Evolutionary conservation across 2,797 vertebrate genomes (phyloP), one percentile per base, ranked within the genome.

Genomic region (Alca torda): DNA sequence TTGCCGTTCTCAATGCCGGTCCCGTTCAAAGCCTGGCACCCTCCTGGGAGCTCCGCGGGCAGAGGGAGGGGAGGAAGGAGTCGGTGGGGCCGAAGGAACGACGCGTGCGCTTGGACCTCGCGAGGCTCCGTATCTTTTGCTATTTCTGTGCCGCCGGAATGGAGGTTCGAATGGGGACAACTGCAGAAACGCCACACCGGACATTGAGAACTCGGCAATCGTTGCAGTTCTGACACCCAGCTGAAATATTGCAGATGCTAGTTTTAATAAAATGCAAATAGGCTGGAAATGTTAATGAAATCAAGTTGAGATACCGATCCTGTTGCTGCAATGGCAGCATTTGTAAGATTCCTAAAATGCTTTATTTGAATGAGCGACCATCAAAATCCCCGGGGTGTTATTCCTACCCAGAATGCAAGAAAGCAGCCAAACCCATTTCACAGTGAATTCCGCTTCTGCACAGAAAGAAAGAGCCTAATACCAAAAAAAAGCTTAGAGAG

Each of bases 101-200:
- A 9, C 1, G 5, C 33, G 4, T 13, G 10, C 13, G 2, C 59
- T 50, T 41, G 6, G 31, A 7, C 13, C 9, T 6, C 39, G 50
- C 37, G 45, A 75, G 35, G 18, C 50, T 45, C 56, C 50, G 16
- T 24, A 24, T 26, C 41, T 24, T 65, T 50, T 21, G 31, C 7
- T 23, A 23, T 46, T n/a, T 46, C 35, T 26, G 0, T 23, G n/a
- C 46, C 26, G 1, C 39, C 37, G n/a, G 25, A 64, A 18, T 4
- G 7, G n/a, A 46, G n/a, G 12, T 64, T 84, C 39, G 46, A 39
- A 18, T 10, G 23, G 59, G 59, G 30, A 33, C 28, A 10, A 4
- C 41, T 48, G 50, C 50, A 56, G 41, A 74, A 54, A 28, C 15
- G 59, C 28, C 41, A 18, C 12, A 3, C 30, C 8, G 30, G 41